Evolutionary conservation across 2,113 vertebrate species (phyloP).

Genomic region (Trematomus loennbergii): DNA sequence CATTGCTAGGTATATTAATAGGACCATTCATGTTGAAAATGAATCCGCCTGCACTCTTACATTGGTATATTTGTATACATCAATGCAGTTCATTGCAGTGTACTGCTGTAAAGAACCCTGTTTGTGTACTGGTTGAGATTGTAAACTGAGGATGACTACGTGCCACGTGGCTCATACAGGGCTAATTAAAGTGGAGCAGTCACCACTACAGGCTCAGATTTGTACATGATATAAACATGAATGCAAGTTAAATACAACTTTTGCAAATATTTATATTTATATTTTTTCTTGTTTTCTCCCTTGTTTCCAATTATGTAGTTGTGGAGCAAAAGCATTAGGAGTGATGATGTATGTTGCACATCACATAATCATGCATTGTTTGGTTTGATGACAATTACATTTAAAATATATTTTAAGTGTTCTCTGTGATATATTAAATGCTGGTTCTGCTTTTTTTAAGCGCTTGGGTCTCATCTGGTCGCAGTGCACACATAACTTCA

Average conservation of each 20-base stretch:
- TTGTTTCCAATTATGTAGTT: background rate
- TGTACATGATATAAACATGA: background rate
- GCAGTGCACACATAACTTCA: background rate
- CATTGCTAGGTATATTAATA: background rate
- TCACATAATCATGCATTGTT: background rate
- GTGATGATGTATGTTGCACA: background rate
- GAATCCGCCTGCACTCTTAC: background rate
- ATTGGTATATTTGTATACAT: background rate
- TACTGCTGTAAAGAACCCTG: background rate
- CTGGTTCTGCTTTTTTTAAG: background rate
- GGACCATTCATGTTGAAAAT: background rate
- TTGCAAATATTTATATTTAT: background rate
- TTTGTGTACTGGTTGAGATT: background rate
- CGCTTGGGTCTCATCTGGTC: background rate
- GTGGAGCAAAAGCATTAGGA: background rate
- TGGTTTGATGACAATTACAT: background rate
- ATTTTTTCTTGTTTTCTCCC: background rate
- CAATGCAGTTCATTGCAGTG: background rate
- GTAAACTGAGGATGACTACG: background rate
- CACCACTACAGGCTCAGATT: conserved; percentile 9
- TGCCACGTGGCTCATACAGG: conserved; percentile 55
- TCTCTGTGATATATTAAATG: background rate
- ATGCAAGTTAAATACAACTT: background rate
- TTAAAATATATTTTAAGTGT: background rate
- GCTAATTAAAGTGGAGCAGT: conserved; percentile 45